Conservation (phyloP, 2,113 vertebrate species). For the Micronycteris hirsuta region DNA sequence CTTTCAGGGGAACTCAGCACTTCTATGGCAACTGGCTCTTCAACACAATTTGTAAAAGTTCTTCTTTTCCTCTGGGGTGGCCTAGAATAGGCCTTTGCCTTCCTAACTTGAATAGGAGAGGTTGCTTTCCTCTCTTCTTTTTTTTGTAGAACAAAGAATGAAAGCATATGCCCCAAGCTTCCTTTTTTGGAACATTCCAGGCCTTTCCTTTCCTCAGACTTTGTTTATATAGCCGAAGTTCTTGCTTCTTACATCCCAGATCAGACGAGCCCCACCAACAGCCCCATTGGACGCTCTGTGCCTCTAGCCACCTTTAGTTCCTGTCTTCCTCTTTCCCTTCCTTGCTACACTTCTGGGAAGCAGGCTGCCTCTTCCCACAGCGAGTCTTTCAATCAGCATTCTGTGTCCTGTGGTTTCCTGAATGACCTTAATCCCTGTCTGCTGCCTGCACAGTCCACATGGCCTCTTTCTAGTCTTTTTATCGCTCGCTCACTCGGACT, state of each 20-base stretch:
- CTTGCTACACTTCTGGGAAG: background rate
- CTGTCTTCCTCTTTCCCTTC: too few relatives aligned
- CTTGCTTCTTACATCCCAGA: background rate
- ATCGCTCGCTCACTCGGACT: background rate
- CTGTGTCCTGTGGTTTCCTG: background rate
- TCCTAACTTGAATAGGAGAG: background rate
- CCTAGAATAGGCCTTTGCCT: background rate
- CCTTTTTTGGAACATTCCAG: background rate
- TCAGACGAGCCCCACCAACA: background rate
- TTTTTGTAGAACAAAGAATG: background rate
- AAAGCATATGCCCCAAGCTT: background rate
- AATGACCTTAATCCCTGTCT: background rate
- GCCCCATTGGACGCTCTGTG: background rate
- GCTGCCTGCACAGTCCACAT: background rate
- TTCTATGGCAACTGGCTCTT: background rate
- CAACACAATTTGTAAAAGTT: background rate
- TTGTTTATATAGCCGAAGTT: background rate
- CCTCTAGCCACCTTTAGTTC: background rate
- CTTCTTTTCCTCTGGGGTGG: background rate
- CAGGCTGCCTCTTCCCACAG: background rate
- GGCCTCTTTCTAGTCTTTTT: background rate
- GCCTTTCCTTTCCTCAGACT: background rate
- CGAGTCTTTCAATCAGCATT: background rate
- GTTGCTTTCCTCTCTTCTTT: background rate
- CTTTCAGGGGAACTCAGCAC: conserved; percentile 45